Conservation (phyloP, 2,113 vertebrate genomes). For the Orientallactaga bullata region DNA sequence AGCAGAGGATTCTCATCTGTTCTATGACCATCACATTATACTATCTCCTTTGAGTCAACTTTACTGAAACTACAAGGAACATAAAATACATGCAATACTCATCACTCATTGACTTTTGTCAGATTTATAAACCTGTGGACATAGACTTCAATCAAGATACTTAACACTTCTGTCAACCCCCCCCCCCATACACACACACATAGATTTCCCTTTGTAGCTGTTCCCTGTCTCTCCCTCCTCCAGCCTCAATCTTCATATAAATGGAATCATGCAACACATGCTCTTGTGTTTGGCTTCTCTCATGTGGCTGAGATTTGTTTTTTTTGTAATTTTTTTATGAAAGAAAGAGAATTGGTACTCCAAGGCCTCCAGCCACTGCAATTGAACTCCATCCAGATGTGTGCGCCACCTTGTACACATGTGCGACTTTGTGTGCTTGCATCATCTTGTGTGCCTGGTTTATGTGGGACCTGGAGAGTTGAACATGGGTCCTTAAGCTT, state of each 20-base stretch:
- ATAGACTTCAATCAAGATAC: not conserved
- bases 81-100: not conserved
- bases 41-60: not conserved
- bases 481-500: too few species aligned
- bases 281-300: not conserved
- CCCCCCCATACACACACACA: too few species aligned
- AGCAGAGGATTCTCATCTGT: rapidly evolving
- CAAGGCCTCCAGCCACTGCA: too few species aligned
- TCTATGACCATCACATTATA: too few species aligned
- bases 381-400: too few species aligned
- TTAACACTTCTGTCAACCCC: not conserved
- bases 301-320: not conserved
- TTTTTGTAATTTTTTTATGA: too few species aligned
- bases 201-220: not conserved
- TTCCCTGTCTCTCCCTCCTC: not conserved
- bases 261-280: not conserved
- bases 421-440: too few species aligned
- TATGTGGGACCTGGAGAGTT: too few species aligned
- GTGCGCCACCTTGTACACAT: too few species aligned
- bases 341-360: too few species aligned
- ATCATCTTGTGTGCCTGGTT: too few species aligned
- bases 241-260: not conserved
- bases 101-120: not conserved
- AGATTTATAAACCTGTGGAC: too few species aligned
- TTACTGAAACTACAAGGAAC: not conserved